These are phyloP conservation scores for Hirtodrosophila cameraria DNA, from an alignment of 2,888 invertebrate species.

Conservation along the genomic window DNA sequence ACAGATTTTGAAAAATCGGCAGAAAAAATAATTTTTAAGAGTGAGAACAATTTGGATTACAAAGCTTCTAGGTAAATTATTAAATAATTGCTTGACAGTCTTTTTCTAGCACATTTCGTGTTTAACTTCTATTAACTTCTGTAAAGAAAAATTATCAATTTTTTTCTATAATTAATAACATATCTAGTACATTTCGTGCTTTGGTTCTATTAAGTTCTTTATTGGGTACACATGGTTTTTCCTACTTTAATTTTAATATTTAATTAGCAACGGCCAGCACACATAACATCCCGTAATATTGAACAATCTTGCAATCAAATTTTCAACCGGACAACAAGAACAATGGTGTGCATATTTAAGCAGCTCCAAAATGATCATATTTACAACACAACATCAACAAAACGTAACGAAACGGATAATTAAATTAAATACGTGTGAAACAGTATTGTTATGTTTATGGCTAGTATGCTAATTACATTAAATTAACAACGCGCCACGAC, in stretches of 20 bases:
- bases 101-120: conserved; percentile 9
- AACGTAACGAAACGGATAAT: conserved; percentile 28
- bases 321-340: conserved; percentile 21
- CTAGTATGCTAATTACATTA: conserved; percentile 23
- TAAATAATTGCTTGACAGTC: too few species aligned
- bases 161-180: neutral
- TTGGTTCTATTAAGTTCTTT: neutral
- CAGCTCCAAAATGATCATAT: conserved; percentile 42
- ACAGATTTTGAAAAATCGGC: neutral
- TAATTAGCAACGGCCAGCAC: conserved; percentile 1
- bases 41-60: conserved; percentile 8
- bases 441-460: conserved; percentile 1
- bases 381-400: conserved; percentile 32
- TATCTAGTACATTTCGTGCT: conserved; percentile 8
- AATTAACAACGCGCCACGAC: too few species aligned
- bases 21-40: neutral
- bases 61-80: too few species aligned
- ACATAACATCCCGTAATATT: conserved; percentile 29
- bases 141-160: too few species aligned
- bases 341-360: conserved; percentile 26
- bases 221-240: neutral
- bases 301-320: conserved; percentile 23
- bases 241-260: too few species aligned
- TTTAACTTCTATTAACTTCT: neutral
- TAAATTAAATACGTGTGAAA: conserved; percentile 48